These are phyloP conservation scores for Tethya wilhelma DNA, from an alignment of 37 sponge, comb jelly and placozoan species.

Conservation along the genomic window DNA sequence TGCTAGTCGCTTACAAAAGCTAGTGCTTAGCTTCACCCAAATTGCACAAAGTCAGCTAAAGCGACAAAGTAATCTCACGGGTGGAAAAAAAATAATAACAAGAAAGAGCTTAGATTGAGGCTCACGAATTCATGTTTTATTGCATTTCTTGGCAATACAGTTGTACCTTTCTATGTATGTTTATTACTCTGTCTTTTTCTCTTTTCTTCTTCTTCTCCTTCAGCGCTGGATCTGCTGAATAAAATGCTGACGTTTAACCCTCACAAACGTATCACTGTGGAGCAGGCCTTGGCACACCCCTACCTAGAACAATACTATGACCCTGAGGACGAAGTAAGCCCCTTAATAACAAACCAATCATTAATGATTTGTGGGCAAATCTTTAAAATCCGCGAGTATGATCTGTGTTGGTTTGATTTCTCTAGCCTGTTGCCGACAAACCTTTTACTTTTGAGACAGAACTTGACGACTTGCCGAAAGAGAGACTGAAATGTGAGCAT, in stretches of 20 bases:
- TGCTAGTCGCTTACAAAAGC: too few species aligned
- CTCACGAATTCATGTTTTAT: too few species aligned
- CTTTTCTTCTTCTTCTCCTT: not conserved
- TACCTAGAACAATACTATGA: constrained; percentile 99
- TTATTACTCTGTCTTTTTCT: too few species aligned
- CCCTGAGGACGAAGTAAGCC: constrained; percentile 92
- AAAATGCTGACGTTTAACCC: constrained; percentile 98
- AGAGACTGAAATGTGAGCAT: constrained; percentile 82
- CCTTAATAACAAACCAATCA: too few species aligned
- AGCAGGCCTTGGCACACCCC: constrained; percentile 90
- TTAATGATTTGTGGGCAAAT: too few species aligned
- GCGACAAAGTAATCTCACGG: too few species aligned
- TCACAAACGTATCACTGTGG: constrained; percentile 90
- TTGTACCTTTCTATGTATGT: too few species aligned
- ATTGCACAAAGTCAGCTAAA: too few species aligned
- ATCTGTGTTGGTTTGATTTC: not conserved
- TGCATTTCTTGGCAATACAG: too few species aligned
- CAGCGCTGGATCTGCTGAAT: constrained; percentile 93
- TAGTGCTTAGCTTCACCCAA: too few species aligned
- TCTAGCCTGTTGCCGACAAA: constrained; percentile 88
- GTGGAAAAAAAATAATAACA: too few species aligned
- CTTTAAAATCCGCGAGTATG: not conserved
- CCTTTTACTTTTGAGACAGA: constrained; percentile 97
- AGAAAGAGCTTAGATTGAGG: too few species aligned
- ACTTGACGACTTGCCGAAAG: constrained; percentile 96